phyloP scores from a whole-genome alignment of 2,797 vertebrate species.

The Silurus aristotelis region DNA sequence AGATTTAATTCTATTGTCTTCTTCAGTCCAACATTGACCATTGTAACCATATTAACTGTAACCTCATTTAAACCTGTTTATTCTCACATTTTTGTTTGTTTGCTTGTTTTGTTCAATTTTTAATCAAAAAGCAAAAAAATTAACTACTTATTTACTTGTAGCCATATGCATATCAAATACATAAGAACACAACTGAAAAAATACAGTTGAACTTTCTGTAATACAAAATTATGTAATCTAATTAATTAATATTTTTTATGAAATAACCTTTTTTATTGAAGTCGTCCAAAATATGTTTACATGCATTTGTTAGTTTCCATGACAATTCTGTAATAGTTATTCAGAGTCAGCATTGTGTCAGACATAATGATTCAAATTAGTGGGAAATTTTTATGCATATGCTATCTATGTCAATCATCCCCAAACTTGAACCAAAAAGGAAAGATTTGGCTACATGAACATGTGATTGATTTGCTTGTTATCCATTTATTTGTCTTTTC shows the following conservation, averaged over 20 bases:
- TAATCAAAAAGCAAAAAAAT: too few relatives aligned
- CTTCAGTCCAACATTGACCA: background rate
- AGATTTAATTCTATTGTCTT: constrained; percentile 58
- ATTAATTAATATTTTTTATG: too few relatives aligned
- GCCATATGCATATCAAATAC: too few relatives aligned
- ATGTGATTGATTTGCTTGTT: background rate
- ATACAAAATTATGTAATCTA: background rate
- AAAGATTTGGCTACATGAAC: background rate
- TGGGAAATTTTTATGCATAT: background rate
- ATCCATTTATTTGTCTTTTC: background rate
- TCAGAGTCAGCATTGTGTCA: background rate
- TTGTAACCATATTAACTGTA: too few relatives aligned
- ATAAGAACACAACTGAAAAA: background rate
- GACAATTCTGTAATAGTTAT: constrained; percentile 6
- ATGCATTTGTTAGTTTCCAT: background rate
- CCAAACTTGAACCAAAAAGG: background rate
- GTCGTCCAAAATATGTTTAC: background rate
- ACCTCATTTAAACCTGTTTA: too few relatives aligned
- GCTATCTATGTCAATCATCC: background rate
- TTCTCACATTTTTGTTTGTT: too few relatives aligned
- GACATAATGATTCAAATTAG: background rate
- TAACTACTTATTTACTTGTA: too few relatives aligned
- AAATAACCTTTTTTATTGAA: background rate
- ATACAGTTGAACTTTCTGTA: background rate
- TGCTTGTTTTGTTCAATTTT: too few relatives aligned